Conservation (phyloP, 2,888 invertebrate species). For the Danaus chrysippus region DNA sequence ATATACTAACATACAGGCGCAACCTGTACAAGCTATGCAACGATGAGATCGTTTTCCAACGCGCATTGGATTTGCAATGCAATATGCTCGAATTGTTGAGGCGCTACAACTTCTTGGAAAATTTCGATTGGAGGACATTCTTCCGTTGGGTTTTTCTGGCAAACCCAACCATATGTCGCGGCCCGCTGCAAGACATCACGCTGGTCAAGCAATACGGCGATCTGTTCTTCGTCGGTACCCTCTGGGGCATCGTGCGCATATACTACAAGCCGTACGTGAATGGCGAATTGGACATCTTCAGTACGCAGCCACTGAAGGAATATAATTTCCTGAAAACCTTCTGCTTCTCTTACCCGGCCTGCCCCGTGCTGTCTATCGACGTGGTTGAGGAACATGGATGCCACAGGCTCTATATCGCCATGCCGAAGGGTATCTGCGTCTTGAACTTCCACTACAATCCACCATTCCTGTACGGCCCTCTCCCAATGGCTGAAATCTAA, state of each 20-base stretch:
- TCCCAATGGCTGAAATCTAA: no score
- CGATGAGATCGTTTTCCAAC: background rate
- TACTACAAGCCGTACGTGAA: conserved; percentile 5
- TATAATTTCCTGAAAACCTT: conserved; percentile 3
- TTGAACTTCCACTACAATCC: background rate
- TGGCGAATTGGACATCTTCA: background rate
- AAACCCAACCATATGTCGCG: background rate
- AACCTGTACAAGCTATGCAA: background rate
- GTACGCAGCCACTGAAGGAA: background rate
- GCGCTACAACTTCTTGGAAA: background rate
- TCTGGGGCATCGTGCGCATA: background rate
- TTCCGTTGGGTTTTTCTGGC: background rate
- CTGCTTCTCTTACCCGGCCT: background rate
- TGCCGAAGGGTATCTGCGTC: background rate
- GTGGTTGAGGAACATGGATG: background rate
- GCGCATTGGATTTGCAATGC: conserved; percentile 1
- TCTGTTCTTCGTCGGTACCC: background rate
- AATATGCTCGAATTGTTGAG: background rate
- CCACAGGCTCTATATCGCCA: background rate
- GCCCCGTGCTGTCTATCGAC: background rate
- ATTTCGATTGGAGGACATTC: conserved; percentile 3
- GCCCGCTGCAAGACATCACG: background rate
- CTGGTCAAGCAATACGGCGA: background rate
- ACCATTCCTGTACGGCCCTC: background rate
- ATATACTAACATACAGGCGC: conserved; percentile 1